phyloP scores from a whole-genome alignment of 2,113 vertebrate species.

The Tiliqua scincoides region DNA sequence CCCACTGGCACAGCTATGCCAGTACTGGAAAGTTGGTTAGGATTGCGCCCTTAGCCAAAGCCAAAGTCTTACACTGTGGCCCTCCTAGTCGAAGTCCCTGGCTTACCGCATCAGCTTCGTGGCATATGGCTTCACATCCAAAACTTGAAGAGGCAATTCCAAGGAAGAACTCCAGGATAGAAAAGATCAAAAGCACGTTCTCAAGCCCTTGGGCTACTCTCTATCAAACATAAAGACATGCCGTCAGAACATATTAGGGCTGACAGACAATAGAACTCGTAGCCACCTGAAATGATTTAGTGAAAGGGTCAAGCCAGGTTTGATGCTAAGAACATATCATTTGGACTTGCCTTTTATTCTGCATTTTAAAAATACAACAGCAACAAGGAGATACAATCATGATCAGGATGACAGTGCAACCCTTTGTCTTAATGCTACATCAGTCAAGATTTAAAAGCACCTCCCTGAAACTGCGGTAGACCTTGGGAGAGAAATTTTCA shows the following conservation, averaged over 20 bases:
- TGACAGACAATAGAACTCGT: not conserved
- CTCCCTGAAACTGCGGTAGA: not conserved
- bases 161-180: constrained; percentile 66
- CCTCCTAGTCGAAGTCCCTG: not conserved
- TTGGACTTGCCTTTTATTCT: no score
- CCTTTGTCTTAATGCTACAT: no score
- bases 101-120: constrained; percentile 54
- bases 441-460: not conserved
- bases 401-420: no score
- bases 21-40: no score
- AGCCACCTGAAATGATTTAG: not conserved
- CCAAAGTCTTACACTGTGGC: not conserved
- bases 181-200: constrained; percentile 66
- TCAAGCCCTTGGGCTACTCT: constrained; percentile 62
- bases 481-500: not conserved
- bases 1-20: no score
- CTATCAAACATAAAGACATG: constrained; percentile 34
- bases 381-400: no score
- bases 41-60: no score
- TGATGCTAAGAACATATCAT: no score
- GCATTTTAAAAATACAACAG: no score
- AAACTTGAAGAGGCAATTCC: constrained; percentile 50
- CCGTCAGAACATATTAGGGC: not conserved
- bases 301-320: not conserved
- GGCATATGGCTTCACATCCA: constrained; percentile 56